Percentiles rank a stretch among this genome's conserved stretches.
phyloP scores from a whole-genome alignment of 2,888 invertebrate genomes.

The Junonia oenone region DNA sequence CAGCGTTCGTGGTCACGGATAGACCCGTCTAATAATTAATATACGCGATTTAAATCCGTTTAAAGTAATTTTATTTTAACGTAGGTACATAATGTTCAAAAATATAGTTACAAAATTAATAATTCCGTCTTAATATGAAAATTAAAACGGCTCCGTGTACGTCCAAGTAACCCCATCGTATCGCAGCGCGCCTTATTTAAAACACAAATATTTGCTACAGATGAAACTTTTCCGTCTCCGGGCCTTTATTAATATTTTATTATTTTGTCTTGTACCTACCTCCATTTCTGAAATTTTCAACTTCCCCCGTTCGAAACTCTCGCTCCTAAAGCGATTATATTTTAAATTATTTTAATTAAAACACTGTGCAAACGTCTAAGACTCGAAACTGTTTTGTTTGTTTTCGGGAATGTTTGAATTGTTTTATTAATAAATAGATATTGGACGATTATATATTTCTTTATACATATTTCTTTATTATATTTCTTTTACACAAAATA shows the following conservation, averaged over 20 bases:
- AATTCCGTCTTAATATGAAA: constrained; percentile 8
- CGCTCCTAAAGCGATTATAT: constrained; percentile 76
- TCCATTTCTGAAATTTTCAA: constrained; percentile 65
- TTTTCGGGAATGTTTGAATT: constrained; percentile 30
- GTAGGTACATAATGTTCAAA: neutral
- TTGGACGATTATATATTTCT: constrained; percentile 6
- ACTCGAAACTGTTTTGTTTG: constrained; percentile 46
- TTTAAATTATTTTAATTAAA: constrained; percentile 80
- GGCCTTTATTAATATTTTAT: constrained; percentile 79
- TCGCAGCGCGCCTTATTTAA: constrained; percentile 71
- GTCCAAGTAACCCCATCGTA: constrained; percentile 61
- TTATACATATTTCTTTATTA: neutral
- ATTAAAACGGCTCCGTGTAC: constrained; percentile 26
- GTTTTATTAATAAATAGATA: constrained; percentile 20
- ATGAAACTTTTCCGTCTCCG: constrained; percentile 75
- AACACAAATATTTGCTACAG: constrained; percentile 74
- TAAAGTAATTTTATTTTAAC: too few species aligned
- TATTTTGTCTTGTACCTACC: constrained; percentile 77
- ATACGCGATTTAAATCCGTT: too few species aligned
- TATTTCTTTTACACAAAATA: too few species aligned
- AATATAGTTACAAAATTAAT: neutral
- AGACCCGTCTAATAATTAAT: too few species aligned
- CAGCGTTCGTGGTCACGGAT: too few species aligned
- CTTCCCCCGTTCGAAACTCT: constrained; percentile 73
- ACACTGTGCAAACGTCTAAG: constrained; percentile 68